These are phyloP conservation scores for Diuraphis noxia DNA, from an alignment of 1,140 invertebrate genomes.

Conservation along the genomic window DNA sequence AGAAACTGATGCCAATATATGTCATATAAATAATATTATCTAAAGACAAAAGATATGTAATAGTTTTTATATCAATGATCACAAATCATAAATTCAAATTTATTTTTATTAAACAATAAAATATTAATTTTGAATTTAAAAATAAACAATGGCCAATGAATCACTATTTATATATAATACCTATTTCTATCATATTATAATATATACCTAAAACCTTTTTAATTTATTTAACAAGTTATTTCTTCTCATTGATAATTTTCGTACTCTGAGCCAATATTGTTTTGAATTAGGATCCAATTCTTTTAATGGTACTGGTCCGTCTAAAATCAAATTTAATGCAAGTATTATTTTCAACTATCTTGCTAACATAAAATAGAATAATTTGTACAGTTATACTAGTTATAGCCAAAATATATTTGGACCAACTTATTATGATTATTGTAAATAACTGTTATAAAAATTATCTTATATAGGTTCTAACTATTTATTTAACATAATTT, in stretches of 20 bases:
- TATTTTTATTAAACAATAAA: slow-evolving; percentile 6
- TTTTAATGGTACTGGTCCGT: slow-evolving; percentile 65
- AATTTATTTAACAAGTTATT: slow-evolving; percentile 67
- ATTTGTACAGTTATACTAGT: too few relatives aligned
- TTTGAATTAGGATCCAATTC: slow-evolving; percentile 79
- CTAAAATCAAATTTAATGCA: slow-evolving; percentile 58
- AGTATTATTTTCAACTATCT: not conserved
- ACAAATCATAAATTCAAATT: not conserved
- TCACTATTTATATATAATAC: not conserved
- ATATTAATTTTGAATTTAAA: not conserved
- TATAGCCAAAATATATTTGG: not conserved
- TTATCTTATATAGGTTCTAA: not conserved
- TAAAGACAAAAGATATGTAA: not conserved
- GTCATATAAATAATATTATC: not conserved
- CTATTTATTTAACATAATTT: not conserved
- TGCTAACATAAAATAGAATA: not conserved
- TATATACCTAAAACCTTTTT: slow-evolving; percentile 57
- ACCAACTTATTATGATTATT: not conserved
- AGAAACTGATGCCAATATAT: not conserved
- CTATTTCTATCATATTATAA: not conserved
- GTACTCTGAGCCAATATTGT: slow-evolving; percentile 77
- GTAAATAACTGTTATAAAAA: not conserved
- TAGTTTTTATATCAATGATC: not conserved
- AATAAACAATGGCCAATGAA: not conserved
- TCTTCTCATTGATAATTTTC: slow-evolving; percentile 66